Evolutionary conservation across 2,797 vertebrate species (phyloP).

Genomic region (Molossus molossus): DNA sequence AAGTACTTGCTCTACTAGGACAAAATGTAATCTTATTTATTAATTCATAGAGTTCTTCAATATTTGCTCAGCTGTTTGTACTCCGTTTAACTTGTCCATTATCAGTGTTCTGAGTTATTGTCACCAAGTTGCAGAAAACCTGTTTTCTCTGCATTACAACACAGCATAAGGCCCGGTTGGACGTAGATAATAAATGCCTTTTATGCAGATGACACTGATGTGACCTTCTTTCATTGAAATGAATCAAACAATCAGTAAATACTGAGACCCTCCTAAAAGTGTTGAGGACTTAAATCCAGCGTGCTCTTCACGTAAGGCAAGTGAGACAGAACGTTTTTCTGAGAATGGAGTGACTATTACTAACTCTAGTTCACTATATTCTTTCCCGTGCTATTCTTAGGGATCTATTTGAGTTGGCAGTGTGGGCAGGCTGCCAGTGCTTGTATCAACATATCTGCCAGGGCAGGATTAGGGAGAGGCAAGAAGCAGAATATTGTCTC

Average conservation of each 20-base stretch:
- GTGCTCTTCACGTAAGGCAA: not conserved
- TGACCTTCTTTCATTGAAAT: not conserved
- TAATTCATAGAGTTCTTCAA: not conserved
- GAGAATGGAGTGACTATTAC: not conserved
- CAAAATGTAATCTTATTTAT: conserved; percentile 59
- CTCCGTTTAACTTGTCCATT: not conserved
- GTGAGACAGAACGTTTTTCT: not conserved
- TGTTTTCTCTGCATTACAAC: conserved; percentile 40
- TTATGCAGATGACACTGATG: not conserved
- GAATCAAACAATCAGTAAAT: not conserved
- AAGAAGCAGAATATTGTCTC: not conserved
- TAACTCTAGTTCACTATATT: not conserved
- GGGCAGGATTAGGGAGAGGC: conserved; percentile 17
- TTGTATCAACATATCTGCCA: not conserved
- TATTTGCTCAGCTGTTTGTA: conserved; percentile 82
- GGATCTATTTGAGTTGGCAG: not conserved
- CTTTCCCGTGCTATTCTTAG: not conserved
- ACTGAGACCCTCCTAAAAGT: not conserved
- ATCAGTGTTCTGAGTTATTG: conserved; percentile 31
- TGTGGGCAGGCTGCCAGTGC: not conserved
- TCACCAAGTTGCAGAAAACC: conserved; percentile 59
- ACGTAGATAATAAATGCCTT: not conserved
- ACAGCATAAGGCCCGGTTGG: not conserved
- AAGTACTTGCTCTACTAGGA: not conserved
- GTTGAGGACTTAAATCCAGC: not conserved